Base-by-base conservation (phyloP, 2,888 invertebrate genomes). In the Caenorhabditis sp. region DNA sequence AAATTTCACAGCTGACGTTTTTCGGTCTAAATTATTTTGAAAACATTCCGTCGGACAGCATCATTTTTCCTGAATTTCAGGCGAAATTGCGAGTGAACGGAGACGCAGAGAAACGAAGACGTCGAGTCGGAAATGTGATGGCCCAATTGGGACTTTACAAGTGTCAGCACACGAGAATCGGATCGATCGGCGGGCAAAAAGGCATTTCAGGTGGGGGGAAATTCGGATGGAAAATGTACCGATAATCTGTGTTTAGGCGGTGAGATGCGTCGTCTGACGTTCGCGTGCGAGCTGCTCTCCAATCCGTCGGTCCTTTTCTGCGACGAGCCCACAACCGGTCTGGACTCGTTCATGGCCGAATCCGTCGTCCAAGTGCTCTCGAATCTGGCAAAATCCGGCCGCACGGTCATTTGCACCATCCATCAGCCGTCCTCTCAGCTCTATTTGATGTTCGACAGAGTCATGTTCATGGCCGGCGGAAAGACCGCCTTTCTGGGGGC, bases 331-430 rank as follows among this genome's bases (percentile, higher is more conserved):
- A 98, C 97, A 1, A 82, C 75, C n/a, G 88, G 97, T 1, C 91
- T 98, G 68, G 98, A 98, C 90, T 95, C 96, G 0, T 96, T 94
- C 88, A 97, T 96, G 95, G 97, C 98, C 0, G 93, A 94, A 72
- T 80, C 81, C 24, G 95, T 97, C 2, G 93, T 95, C 17, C 93
- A 94, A 90, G 93, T 94, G 0, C 84, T 91, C 55, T 86, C 88
- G 62, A 79, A 73, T 45, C 70, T 89, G 43, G 85, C 88, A 1
- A 65, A 75, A 41, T 63, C 75, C 13, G 87, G 88, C n/a, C 59
- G 82, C 17, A 87, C 89, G 11, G 82, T 89, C 32, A 81, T 89
- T n/a, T 89, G 89, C 78, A 89, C 89, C 2, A 88, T 89, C 45
- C 89, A 89, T 78, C 89, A 89, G 61, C 89, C 89, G 3, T 84